These are phyloP conservation scores for Nineta flava DNA, from an alignment of 2,888 invertebrate genomes.

Conservation along the genomic window DNA sequence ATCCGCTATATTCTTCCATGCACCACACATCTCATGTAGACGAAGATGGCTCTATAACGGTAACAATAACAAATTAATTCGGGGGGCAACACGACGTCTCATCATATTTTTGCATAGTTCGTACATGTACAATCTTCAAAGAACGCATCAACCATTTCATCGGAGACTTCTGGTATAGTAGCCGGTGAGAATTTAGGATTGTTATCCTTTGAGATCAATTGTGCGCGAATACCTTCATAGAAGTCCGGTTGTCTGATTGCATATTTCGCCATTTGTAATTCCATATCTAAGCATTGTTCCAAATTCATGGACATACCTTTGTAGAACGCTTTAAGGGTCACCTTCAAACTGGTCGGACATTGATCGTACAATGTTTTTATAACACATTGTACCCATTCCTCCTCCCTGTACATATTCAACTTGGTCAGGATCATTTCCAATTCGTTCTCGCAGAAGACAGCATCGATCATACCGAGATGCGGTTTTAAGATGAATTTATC, in stretches of 20 bases:
- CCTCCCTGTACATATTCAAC: conserved; percentile 59
- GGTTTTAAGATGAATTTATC: conserved; percentile 50
- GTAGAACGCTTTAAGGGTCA: conserved; percentile 63
- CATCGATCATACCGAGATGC: conserved; percentile 58
- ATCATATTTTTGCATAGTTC: neutral
- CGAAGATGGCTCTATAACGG: too few relatives aligned
- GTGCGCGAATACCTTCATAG: conserved; percentile 74
- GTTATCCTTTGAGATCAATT: conserved; percentile 87
- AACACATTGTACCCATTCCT: conserved; percentile 64
- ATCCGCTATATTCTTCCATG: too few relatives aligned
- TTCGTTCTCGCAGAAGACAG: conserved; percentile 54
- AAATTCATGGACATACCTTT: conserved; percentile 59
- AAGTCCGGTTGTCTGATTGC: conserved; percentile 60
- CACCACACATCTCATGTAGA: too few relatives aligned
- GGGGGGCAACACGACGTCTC: conserved; percentile 12
- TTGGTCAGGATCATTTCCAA: conserved; percentile 66
- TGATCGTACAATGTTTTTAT: conserved; percentile 53
- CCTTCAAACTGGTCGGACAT: conserved; percentile 88
- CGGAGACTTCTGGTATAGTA: conserved; percentile 57
- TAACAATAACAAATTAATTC: too few relatives aligned
- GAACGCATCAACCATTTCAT: conserved; percentile 67
- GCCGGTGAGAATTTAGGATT: conserved; percentile 81
- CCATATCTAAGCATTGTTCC: conserved; percentile 76
- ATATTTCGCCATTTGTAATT: conserved; percentile 61
- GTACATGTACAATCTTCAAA: conserved; percentile 25